phyloP scores from a whole-genome alignment of 2,888 invertebrate genomes.

The Cheilosia urbana region DNA sequence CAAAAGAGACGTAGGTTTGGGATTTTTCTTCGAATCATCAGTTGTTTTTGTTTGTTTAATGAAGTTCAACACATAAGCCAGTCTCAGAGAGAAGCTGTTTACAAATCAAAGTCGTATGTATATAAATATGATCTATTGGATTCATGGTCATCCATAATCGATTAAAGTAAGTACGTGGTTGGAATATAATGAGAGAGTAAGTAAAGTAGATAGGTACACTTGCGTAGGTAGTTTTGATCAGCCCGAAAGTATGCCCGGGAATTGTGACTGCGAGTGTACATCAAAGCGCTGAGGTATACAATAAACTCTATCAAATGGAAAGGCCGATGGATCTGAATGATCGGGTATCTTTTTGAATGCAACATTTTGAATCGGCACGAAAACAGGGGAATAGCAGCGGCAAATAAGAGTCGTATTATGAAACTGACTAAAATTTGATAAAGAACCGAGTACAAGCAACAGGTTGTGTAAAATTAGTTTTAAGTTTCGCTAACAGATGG shows the following conservation, averaged over 20 bases:
- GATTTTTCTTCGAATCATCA: conserved; percentile 9
- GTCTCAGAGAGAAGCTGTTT: conserved; percentile 1
- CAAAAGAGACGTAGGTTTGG: not conserved
- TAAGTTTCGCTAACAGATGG: too few relatives aligned
- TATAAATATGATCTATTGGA: not conserved
- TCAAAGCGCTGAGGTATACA: too few relatives aligned
- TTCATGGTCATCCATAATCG: conserved; percentile 43
- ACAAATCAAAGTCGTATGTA: too few relatives aligned
- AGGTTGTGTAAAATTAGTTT: too few relatives aligned
- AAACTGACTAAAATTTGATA: too few relatives aligned
- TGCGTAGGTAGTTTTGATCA: not conserved
- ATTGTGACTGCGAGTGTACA: not conserved
- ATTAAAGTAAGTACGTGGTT: conserved; percentile 24
- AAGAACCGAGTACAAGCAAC: too few relatives aligned
- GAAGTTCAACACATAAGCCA: conserved; percentile 11
- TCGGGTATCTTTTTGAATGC: too few relatives aligned
- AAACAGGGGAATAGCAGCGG: too few relatives aligned
- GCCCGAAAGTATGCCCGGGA: conserved; percentile 17
- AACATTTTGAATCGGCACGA: too few relatives aligned
- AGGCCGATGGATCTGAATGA: too few relatives aligned
- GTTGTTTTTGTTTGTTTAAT: conserved; percentile 15
- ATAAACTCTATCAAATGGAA: too few relatives aligned
- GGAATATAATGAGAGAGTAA: not conserved
- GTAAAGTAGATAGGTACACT: not conserved
- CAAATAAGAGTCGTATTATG: too few relatives aligned